Base-by-base conservation (phyloP, 2,113 vertebrate species). In the Caretta caretta region DNA sequence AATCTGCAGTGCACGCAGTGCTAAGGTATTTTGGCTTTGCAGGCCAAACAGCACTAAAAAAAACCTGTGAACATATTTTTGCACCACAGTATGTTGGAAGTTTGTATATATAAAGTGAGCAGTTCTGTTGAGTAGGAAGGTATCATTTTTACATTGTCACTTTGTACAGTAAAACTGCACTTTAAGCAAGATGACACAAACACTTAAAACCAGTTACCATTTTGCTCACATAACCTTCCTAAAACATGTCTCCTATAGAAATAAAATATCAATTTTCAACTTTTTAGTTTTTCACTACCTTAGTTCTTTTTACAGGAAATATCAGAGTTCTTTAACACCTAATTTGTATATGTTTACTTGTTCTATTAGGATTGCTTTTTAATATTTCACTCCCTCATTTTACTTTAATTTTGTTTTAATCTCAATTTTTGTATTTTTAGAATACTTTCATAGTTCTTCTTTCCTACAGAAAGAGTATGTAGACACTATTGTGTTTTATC, bases 151-250 rank as follows among this genome's bases (percentile, higher is more conserved):
- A 46, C 17, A 75, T 6, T 65, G 42, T 2, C 35, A 46, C n/a
- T 87, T 65, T 87, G 69, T 80, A 90, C 92, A 90, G 86, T n/a
- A 75, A 92, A 90, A 53, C 62, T n/a, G 35, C 31, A 69, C 65
- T 86, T 76, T 84, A 82, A 62, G 93, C 86, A 91, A 88, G 50
- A 90, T 69, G 56, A 92, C 56, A 95, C 94, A 93, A 57, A 8
- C 20, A 38, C 17, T 91, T 93, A 86, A 75, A 91, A 88, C 54
- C 5, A 62, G 46, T 75, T 46, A 46, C 4, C 31, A 51, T 83
- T 95, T 80, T 62, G 56, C 86, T 83, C 51, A 82, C 88, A 92
- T 24, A 42, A 56, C 53, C 53, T 56, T 56, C 13, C n/a, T 38
- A 56, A 38, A 25, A 27, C 2, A 10, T 8, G 5, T 91, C 59